Evolutionary conservation across 2,113 vertebrate genomes (phyloP).

Genomic region (Anolis carolinensis): DNA sequence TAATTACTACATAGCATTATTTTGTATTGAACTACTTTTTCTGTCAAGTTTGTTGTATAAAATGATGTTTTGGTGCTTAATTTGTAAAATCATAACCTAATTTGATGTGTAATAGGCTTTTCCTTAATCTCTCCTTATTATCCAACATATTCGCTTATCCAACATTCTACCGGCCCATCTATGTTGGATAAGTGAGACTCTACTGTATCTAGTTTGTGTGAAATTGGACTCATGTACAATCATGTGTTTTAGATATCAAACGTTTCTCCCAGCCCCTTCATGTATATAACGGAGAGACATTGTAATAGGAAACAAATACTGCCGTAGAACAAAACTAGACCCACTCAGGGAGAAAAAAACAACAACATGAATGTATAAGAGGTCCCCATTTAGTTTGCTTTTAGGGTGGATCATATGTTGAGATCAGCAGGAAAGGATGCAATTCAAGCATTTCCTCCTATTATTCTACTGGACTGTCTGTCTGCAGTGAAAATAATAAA

Average conservation of each 20-base stretch:
- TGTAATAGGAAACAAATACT: not conserved
- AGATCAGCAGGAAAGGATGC: not conserved
- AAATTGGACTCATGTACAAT: not conserved
- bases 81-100: too few species aligned
- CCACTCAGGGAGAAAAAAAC: not conserved
- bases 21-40: too few species aligned
- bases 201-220: too few species aligned
- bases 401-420: not conserved
- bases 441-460: constrained; percentile 12
- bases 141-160: too few species aligned
- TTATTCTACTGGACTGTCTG: not conserved
- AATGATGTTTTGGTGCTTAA: too few species aligned
- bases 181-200: too few species aligned
- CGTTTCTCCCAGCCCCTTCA: not conserved
- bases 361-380: not conserved
- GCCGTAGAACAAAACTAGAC: not conserved
- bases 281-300: not conserved
- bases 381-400: not conserved
- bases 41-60: too few species aligned
- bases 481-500: not conserved
- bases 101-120: too few species aligned
- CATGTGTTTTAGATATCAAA: not conserved
- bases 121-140: too few species aligned
- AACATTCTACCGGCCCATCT: too few species aligned
- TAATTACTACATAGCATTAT: too few species aligned